These are phyloP conservation scores for Ischnus inquisitorius DNA, from an alignment of 2,888 invertebrate species.

Conservation along the genomic window DNA sequence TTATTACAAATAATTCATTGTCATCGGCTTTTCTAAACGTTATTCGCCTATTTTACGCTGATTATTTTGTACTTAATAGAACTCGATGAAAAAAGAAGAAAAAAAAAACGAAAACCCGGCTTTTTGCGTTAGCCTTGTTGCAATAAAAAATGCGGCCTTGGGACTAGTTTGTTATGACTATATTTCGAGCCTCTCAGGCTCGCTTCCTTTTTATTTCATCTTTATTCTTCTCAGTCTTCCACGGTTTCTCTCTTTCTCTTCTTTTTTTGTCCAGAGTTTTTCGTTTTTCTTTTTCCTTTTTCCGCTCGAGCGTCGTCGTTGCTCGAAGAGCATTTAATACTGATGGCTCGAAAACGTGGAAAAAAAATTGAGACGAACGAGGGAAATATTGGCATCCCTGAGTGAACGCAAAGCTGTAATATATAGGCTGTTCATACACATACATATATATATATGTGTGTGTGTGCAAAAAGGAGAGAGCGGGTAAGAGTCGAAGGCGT, in stretches of 20 bases:
- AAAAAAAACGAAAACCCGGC: slow-evolving; percentile 81
- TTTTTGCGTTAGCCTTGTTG: slow-evolving; percentile 44
- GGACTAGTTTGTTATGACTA: slow-evolving; percentile 85
- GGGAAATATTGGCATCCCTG: slow-evolving; percentile 7
- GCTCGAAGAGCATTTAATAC: slow-evolving; percentile 39
- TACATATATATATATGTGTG: neutral
- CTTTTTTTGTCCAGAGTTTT: slow-evolving; percentile 15
- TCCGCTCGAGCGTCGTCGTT: slow-evolving; percentile 2
- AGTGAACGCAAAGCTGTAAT: neutral
- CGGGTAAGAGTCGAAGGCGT: neutral
- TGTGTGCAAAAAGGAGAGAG: neutral
- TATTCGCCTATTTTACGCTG: slow-evolving; percentile 60
- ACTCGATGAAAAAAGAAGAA: slow-evolving; percentile 75
- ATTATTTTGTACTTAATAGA: slow-evolving; percentile 78
- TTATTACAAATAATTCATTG: slow-evolving; percentile 70
- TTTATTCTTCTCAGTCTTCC: slow-evolving; percentile 79
- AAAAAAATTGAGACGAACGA: neutral
- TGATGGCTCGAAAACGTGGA: slow-evolving; percentile 25
- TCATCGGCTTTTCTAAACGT: slow-evolving; percentile 60
- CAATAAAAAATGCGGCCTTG: slow-evolving; percentile 76
- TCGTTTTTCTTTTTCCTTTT: slow-evolving; percentile 20
- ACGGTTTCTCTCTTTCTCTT: slow-evolving; percentile 65
- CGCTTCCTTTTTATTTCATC: slow-evolving; percentile 80
- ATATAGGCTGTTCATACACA: neutral
- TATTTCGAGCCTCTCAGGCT: slow-evolving; percentile 80